Percentiles rank a stretch among this genome's conserved stretches.
Conservation (phyloP, 1,140 invertebrate species). For the Meteorus sp. region DNA sequence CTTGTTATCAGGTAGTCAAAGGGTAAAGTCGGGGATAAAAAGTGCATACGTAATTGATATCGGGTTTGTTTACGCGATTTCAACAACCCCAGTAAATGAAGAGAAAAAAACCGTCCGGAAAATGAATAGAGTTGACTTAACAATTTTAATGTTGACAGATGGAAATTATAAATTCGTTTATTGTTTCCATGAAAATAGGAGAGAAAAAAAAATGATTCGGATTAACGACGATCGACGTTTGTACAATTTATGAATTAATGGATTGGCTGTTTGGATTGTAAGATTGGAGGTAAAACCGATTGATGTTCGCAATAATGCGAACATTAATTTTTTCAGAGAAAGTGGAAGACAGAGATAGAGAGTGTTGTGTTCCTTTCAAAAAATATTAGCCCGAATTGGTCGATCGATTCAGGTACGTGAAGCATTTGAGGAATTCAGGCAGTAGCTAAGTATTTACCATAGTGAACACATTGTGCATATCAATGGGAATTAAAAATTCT, state of each 20-base stretch:
- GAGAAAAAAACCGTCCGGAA: background rate
- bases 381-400: slow-evolving; percentile 55
- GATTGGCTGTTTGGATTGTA: slow-evolving; percentile 10
- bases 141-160: background rate
- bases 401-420: slow-evolving; percentile 59
- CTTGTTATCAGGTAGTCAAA: background rate
- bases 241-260: background rate
- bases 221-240: slow-evolving; percentile 2
- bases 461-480: slow-evolving; percentile 61
- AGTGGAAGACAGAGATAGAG: slow-evolving; percentile 44
- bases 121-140: background rate
- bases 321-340: background rate
- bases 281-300: slow-evolving; percentile 13
- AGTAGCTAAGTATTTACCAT: slow-evolving; percentile 60
- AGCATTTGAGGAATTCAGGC: slow-evolving; percentile 60
- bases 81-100: slow-evolving; percentile 2
- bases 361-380: slow-evolving; percentile 53
- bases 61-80: background rate
- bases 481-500: slow-evolving; percentile 64
- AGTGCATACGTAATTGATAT: slow-evolving; percentile 18
- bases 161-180: too few relatives aligned
- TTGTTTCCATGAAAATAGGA: background rate
- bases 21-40: background rate
- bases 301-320: slow-evolving; percentile 10
- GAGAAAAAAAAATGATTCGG: background rate